phyloP scores from a whole-genome alignment of 2,888 invertebrate genomes.

The Zhuqinia jingwanae region DNA sequence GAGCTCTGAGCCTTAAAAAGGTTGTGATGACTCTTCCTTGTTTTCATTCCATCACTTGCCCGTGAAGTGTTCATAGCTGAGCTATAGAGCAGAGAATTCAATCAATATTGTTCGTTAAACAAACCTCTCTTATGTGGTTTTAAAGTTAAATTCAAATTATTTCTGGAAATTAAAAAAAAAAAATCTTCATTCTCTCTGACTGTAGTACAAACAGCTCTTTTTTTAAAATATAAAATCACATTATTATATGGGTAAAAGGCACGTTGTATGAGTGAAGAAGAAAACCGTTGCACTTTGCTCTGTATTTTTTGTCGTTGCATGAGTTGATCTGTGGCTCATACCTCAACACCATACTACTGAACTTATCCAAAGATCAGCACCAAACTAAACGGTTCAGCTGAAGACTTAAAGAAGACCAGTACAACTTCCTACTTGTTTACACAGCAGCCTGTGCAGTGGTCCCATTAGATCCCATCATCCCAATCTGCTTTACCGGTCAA shows the following conservation, averaged over 20 bases:
- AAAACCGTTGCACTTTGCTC: background rate
- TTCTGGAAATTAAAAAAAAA: background rate
- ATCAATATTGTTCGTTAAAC: no score
- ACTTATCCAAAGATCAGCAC: no score
- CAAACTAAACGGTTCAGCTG: no score
- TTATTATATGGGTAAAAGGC: no score
- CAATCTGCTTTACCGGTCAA: background rate
- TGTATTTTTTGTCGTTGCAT: background rate
- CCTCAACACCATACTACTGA: no score
- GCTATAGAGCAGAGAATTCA: background rate
- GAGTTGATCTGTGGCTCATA: background rate
- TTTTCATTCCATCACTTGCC: slow-evolving; percentile 40
- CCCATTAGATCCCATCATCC: background rate
- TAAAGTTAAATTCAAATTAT: no score
- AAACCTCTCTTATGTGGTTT: no score
- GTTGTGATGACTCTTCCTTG: slow-evolving; percentile 46
- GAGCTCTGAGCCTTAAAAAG: slow-evolving; percentile 52
- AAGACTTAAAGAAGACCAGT: background rate
- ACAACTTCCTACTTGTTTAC: background rate
- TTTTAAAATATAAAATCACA: no score
- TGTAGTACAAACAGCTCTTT: background rate
- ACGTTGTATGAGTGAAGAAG: background rate
- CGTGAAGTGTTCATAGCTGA: background rate
- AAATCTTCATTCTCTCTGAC: background rate
- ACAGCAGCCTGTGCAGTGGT: background rate